A percentile compares a stretch with the other conserved stretches of the same genome.
Evolutionary conservation across 2,888 invertebrate genomes (phyloP).

Genomic region (Ormyrus labotus): DNA sequence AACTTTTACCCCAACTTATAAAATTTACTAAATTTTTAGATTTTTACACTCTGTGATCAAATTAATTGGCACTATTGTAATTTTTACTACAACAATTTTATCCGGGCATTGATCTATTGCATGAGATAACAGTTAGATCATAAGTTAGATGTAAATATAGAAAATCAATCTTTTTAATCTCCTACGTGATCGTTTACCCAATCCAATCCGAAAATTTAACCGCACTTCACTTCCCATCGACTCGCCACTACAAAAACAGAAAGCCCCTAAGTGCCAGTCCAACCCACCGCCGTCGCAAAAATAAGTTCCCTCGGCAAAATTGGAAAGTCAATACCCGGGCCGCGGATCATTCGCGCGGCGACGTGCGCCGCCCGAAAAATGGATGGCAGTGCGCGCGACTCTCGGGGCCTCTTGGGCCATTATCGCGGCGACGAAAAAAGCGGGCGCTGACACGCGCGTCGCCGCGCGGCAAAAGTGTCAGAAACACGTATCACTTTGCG

Average conservation of each 20-base stretch:
- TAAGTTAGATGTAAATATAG: no score
- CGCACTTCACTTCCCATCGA: not conserved
- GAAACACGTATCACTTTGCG: slow-evolving; percentile 68
- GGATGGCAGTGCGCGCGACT: not conserved
- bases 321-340: slow-evolving; percentile 34
- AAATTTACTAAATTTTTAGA: no score
- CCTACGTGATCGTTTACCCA: no score
- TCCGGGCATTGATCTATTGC: no score
- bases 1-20: no score
- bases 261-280: slow-evolving; percentile 11
- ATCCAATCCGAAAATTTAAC: no score
- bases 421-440: slow-evolving; percentile 27
- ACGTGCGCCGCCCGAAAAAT: slow-evolving; percentile 18
- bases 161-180: no score
- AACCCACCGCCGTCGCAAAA: not conserved
- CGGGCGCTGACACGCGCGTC: not conserved
- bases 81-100: no score
- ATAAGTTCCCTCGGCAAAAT: slow-evolving; percentile 9
- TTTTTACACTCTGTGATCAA: no score
- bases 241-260: not conserved
- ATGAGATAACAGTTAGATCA: no score
- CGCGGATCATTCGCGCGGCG: slow-evolving; percentile 13
- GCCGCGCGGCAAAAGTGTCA: slow-evolving; percentile 66
- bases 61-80: no score
- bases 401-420: slow-evolving; percentile 7